Percentiles rank a stretch among this genome's conserved stretches.
These are phyloP conservation scores for Augochlorella aurata DNA, from an alignment of 2,888 invertebrate genomes.

Conservation along the genomic window DNA sequence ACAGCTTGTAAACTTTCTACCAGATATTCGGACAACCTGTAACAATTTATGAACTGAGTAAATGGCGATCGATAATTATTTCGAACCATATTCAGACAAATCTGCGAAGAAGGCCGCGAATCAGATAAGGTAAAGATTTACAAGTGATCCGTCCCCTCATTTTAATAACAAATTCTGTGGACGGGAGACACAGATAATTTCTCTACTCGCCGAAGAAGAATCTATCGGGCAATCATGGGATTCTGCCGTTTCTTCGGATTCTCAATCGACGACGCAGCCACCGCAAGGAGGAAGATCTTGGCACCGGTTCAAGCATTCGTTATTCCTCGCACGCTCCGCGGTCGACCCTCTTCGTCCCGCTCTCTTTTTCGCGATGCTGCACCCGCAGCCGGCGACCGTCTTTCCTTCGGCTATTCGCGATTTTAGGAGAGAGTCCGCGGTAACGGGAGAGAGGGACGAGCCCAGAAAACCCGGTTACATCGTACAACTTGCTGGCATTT, in stretches of 20 bases:
- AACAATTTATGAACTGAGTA: not conserved
- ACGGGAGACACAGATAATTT: constrained; percentile 20
- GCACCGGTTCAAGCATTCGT: constrained; percentile 75
- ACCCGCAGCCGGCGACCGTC: constrained; percentile 11
- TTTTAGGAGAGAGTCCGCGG: constrained; percentile 44
- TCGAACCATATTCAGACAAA: constrained; percentile 9
- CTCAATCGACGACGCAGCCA: constrained; percentile 38
- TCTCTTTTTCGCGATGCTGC: constrained; percentile 37
- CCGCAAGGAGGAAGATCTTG: constrained; percentile 67
- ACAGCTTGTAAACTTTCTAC: not conserved
- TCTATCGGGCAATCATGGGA: constrained; percentile 30
- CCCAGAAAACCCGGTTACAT: constrained; percentile 51
- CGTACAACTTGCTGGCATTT: constrained; percentile 25
- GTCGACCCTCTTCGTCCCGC: constrained; percentile 19
- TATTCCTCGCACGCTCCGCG: constrained; percentile 41
- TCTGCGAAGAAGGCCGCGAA: not conserved
- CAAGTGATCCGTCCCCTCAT: not conserved
- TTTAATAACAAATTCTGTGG: constrained; percentile 12
- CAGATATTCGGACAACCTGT: not conserved
- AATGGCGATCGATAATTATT: not conserved
- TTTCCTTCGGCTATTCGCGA: constrained; percentile 47
- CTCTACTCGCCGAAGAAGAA: constrained; percentile 5
- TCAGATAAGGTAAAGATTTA: constrained; percentile 30
- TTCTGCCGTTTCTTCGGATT: constrained; percentile 28
- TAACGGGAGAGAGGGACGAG: constrained; percentile 19